phyloP scores from a whole-genome alignment of 1,140 invertebrate genomes.

The Drosophila parabipectinata region DNA sequence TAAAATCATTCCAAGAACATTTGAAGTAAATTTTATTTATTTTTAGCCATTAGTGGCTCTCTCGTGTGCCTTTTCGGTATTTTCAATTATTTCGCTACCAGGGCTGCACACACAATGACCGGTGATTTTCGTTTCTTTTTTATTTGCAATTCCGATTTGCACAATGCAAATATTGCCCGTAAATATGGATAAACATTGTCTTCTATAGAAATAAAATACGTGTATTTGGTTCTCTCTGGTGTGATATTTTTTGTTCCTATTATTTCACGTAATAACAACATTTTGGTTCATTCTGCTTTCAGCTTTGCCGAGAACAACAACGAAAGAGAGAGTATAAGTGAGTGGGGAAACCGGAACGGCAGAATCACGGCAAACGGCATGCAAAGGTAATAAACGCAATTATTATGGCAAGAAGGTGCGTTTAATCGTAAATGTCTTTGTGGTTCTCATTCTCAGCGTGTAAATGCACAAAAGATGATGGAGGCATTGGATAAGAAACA shows the following conservation, averaged over 20 bases:
- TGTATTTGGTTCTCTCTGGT: background rate
- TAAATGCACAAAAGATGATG: constrained; percentile 74
- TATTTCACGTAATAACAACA: constrained; percentile 19
- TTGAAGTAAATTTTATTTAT: constrained; percentile 60
- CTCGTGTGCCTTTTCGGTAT: constrained; percentile 54
- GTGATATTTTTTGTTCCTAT: constrained; percentile 1
- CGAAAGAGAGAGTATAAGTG: constrained; percentile 7
- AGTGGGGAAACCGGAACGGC: constrained; percentile 30
- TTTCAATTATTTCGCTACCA: constrained; percentile 65
- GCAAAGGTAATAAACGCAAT: constrained; percentile 64
- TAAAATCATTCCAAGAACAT: constrained; percentile 53
- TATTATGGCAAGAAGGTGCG: constrained; percentile 13
- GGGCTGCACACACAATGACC: constrained; percentile 60
- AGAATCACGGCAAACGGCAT: constrained; percentile 58
- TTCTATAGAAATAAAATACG: background rate
- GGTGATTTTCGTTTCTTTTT: constrained; percentile 17
- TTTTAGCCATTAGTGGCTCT: constrained; percentile 59
- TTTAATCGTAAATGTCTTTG: constrained; percentile 49
- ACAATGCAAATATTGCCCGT: constrained; percentile 3
- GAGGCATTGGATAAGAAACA: constrained; percentile 67
- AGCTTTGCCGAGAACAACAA: constrained; percentile 15
- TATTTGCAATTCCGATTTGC: constrained; percentile 7
- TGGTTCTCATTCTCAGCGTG: constrained; percentile 42
- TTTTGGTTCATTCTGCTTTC: constrained; percentile 26
- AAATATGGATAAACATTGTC: constrained; percentile 1